Base-by-base conservation (phyloP, 2,113 vertebrate genomes). In the Leiothrix lutea region DNA sequence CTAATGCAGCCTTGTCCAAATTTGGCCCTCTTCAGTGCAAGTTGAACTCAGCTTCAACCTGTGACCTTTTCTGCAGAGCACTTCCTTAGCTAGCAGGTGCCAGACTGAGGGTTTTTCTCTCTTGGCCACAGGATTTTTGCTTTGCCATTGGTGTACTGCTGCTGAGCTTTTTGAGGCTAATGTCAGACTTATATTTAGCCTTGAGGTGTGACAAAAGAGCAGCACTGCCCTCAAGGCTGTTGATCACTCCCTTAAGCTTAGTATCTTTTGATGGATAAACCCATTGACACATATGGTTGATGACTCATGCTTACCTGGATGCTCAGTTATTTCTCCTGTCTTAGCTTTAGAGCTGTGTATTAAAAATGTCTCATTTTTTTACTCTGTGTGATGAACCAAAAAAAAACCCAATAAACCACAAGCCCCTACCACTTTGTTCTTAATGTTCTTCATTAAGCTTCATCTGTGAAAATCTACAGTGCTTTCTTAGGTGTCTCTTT, bases 41-140 rank as follows among this genome's bases (percentile, higher is more conserved):
- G 28, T 21, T 47, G 45, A 42, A 51, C 12, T 64, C 23, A 7
- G 0, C 0, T 78, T 86, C 16, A 61, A 6, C 22, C 26, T 40
- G 22, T 25, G 53, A 80, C 26, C 48, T 70, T 82, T 82, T 44
- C 36, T 56, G 23, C 31, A 78, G 72, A 64, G 23, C 17, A 7
- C 12, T n/a, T 64, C 6, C 26, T 22, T 11, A 42, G 9, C 23
- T 14, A 26, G 17, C 0, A 1, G 7, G 12, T 47, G 6, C 14
- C 24, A 44, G 29, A 6, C 25, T 44, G 40, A 28, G 25, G 29
- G 20, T 15, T 93, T 50, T 67, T 60, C 18, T 69, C 29, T 78
- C 36, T 19, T 10, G 9, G 15, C 18, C 44, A 23, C 12, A 69
- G 40, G 29, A 47, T 8, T 69, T 83, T 74, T 80, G 5, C 28